Conservation (phyloP, 2,888 invertebrate species). For the Smittia sp. region DNA sequence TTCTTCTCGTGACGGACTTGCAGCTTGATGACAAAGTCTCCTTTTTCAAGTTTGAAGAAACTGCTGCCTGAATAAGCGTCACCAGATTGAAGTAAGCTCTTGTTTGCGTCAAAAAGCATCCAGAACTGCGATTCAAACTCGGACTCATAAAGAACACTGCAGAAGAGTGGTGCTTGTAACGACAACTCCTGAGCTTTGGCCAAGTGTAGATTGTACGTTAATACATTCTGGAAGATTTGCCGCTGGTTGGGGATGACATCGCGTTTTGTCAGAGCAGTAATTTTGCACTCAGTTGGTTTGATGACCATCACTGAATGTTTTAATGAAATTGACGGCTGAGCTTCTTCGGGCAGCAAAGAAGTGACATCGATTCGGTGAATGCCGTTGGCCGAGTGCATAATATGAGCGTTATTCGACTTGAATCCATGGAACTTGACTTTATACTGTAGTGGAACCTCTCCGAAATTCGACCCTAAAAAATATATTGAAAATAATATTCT, state of each 20-base stretch:
- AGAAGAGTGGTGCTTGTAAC: constrained; percentile 74
- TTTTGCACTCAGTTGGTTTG: constrained; percentile 78
- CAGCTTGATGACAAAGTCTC: constrained; percentile 83
- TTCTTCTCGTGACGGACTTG: constrained; percentile 89
- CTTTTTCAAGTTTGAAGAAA: constrained; percentile 81
- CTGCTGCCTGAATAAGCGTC: constrained; percentile 87
- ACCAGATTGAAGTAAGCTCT: constrained; percentile 79
- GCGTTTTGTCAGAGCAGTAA: constrained; percentile 70
- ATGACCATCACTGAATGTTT: constrained; percentile 72
- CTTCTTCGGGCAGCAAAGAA: constrained; percentile 73
- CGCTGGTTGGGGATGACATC: constrained; percentile 84
- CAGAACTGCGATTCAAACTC: constrained; percentile 96
- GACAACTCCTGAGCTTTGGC: constrained; percentile 79
- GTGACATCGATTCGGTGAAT: constrained; percentile 69
- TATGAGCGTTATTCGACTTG: constrained; percentile 62
- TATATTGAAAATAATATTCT: no score
- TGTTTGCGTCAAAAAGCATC: constrained; percentile 91
- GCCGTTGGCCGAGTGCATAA: constrained; percentile 74
- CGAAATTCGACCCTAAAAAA: constrained; percentile 91
- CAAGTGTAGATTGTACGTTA: constrained; percentile 83
- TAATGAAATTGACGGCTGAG: constrained; percentile 70
- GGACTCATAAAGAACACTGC: constrained; percentile 88
- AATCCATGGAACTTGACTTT: constrained; percentile 80
- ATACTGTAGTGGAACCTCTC: constrained; percentile 72
- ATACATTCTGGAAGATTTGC: constrained; percentile 86